Evolutionary conservation across 2,113 vertebrate genomes (phyloP), one percentile per base, ranked within the genome.

Genomic region (Peucedramus taeniatus): DNA sequence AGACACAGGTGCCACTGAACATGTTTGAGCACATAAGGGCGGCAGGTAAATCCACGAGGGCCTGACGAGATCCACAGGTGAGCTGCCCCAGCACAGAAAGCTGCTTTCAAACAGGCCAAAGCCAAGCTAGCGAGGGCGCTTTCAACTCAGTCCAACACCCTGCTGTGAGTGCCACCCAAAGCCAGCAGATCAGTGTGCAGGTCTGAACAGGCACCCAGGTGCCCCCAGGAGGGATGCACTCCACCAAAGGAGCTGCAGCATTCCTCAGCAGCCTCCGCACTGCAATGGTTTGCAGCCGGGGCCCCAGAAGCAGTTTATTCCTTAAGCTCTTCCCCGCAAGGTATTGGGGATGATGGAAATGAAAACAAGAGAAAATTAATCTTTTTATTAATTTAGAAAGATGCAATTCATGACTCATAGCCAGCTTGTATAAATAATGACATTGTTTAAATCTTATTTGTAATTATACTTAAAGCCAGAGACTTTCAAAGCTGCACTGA

Each of bases 361-460:
- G 75, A 74, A 81, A 94, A 51, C 68, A 57, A 57, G 68, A 64
- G 76, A 88, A 90, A 96, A 86, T 91, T 49, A 81, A 80, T 96
- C 79, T 95, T 88, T 90, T 77, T 49, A 59, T 91, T 96, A 75
- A 86, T 88, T 85, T 88, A 68, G 79, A 80, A 77, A 60, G 79
- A 81, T 68, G 86, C 17, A 68, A 90, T 64, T 75, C 64, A 37
- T 90, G 90, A 93, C 51, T 88, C 90, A 75, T 3, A 68, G 88
- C 9, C 20, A 75, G 76, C 57, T 60, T 87, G 76, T 70, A 26
- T 83, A 94, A 95, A 95, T 90, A 93, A 89, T 60, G 44, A 44
- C 76, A 77, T 83, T 90, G 71, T 95, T 95, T 93, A 97, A 90
- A 82, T 87, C 87, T 61, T 90, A 90, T 89, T 93, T 95, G 85